Evolutionary conservation across 1,140 invertebrate genomes (phyloP), one percentile per base, ranked within the genome.

Genomic region (Drosophila pseudoananassae): DNA sequence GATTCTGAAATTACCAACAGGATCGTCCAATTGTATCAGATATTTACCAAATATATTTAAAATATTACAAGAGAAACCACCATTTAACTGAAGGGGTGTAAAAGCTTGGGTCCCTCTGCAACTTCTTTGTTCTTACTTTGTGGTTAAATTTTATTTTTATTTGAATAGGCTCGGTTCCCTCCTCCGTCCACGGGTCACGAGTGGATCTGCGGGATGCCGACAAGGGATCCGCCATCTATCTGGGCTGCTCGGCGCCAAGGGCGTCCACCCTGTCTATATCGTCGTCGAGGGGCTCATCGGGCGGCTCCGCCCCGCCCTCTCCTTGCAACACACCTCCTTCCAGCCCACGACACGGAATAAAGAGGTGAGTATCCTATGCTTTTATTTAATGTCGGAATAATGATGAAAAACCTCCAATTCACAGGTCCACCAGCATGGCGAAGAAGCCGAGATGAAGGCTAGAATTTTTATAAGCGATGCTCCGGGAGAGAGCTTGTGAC

Each of bases 141-240:
- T n/a, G n/a, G n/a, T 27, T 27, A 27, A 27, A 7, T 27, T 27
- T 4, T 27, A 27, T 27, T 1, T 27, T 27, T 27, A 27, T 6
- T 27, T 4, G 6, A 8, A 15, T 29, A 92, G 93, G 92, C 59
- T 94, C 93, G 23, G 93, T 94, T 10, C 94, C 94, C 38, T 94
- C 94, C 31, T 94, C 94, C 45, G 94, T 95, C 52, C 94, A 94
- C 12, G 93, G 94, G 29, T 96, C 95, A 7, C 93, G 95, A 15
- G 92, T 95, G 10, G 95, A 96, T 91, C 77, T 95, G 82, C 94
- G 92, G 90, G 93, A 92, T 2, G 76, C 91, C 29, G 93, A 92
- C 55, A 93, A 93, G 38, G 93, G 93, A n/a, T 93, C 93, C 8
- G 93, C 93, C 3, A 92, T 93, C 43, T 92, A 92, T 54, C 61